Base-by-base conservation (phyloP, 2,797 vertebrate genomes). In the Orientallactaga sibirica region DNA sequence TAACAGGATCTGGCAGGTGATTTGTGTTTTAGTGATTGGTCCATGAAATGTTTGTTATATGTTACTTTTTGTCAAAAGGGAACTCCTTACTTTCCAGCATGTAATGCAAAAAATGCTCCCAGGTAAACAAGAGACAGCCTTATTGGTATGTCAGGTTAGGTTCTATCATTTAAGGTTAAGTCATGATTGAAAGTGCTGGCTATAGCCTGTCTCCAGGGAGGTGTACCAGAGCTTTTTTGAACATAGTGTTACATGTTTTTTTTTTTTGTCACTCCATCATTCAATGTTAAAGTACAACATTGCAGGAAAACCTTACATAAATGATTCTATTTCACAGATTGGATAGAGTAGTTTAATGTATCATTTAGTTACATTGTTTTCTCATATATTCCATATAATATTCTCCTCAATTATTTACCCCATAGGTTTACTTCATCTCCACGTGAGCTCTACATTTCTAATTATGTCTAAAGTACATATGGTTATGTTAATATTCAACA, bases 31-130 rank as follows among this genome's bases (percentile, higher is more conserved):
- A 68, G 8, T 73, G 16, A 91, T 88, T 77, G 80, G 62, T 68
- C 73, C 68, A 41, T 88, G 27, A 29, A 16, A 25, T 48, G 29
- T 61, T 94, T 0, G 41, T 61, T 33, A 18, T 88, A 29, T 81
- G 84, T 92, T 86, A 33, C 25, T 81, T 92, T 74, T 37, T 87
- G 64, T 85, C 25, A 48, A 27, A 77, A 78, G 58, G 62, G 78
- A 82, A 27, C 33, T 1, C 0, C 71, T 62, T 29, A 20, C 22
- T 84, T 86, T 55, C 2, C 37, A 14, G 29, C 64, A 86, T 89
- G 11, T 27, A 68, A 90, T 62, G 43, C 61, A 71, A 73, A 80
- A 68, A 52, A 12, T 82, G 64, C 66, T 93, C 58, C 66, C 27
- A 80, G 78, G 82, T 86, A 66, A 76, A 66, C 18, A 58, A 58